phyloP scores from a whole-genome alignment of 2,888 invertebrate genomes.

The Norana najaformis region DNA sequence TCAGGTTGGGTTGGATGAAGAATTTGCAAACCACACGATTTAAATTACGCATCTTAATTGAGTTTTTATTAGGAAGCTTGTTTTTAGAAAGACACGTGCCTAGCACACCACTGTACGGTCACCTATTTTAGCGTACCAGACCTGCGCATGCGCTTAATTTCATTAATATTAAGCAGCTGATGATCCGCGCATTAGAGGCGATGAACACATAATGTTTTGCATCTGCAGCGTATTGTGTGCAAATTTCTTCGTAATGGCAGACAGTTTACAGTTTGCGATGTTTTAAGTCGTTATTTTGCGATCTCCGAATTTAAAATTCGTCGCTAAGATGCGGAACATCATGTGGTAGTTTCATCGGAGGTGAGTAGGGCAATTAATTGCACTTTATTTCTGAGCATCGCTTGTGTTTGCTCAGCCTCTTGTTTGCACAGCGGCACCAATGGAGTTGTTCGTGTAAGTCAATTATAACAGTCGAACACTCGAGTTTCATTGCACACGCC shows the following conservation, averaged over 20 bases:
- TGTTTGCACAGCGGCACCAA: neutral
- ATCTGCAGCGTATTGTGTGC: neutral
- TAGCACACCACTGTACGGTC: neutral
- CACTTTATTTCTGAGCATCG: neutral
- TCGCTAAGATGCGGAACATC: neutral
- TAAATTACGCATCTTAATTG: too few species aligned
- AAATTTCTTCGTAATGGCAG: neutral
- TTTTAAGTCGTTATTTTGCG: neutral
- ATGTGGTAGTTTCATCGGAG: neutral
- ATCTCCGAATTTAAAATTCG: neutral
- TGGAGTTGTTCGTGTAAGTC: neutral
- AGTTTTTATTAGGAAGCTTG: neutral
- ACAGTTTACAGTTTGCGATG: neutral
- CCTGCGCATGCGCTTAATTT: neutral
- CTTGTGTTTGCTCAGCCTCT: neutral
- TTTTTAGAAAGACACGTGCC: neutral
- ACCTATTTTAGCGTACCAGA: neutral
- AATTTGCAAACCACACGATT: too few species aligned
- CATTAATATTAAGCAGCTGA: conserved; percentile 3
- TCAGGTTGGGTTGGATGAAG: too few species aligned
- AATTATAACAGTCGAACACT: neutral
- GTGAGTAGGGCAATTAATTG: neutral
- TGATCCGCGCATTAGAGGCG: neutral
- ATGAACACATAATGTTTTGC: neutral
- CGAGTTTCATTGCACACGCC: neutral